These are phyloP conservation scores for Nebria ingens DNA, from an alignment of 1,140 invertebrate species.

Conservation along the genomic window DNA sequence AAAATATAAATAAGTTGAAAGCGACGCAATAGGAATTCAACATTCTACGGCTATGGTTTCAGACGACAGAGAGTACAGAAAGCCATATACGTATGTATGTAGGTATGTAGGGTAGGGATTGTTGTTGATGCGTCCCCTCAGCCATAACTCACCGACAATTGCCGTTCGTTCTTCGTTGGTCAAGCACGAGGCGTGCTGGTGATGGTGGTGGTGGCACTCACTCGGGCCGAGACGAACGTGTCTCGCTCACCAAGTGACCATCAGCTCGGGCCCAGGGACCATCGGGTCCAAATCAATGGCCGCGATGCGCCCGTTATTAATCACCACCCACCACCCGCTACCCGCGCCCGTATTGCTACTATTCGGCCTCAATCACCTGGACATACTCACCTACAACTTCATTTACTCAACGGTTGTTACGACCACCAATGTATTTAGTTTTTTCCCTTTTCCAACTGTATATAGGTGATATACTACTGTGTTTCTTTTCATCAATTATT, in stretches of 20 bases:
- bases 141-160: conserved; percentile 2
- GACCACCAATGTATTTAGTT: too few species aligned
- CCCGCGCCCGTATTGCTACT: too few species aligned
- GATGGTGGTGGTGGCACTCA: background rate
- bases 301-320: conserved; percentile 1
- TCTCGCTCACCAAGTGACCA: conserved; percentile 4
- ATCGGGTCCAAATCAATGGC: background rate
- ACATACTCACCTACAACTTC: too few species aligned
- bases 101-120: background rate
- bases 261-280: background rate
- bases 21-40: background rate
- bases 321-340: conserved; percentile 7
- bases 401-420: too few species aligned
- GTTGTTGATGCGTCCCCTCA: background rate
- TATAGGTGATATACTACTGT: too few species aligned
- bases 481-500: too few species aligned
- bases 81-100: background rate
- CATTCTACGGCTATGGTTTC: background rate
- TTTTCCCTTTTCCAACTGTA: too few species aligned
- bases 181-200: background rate
- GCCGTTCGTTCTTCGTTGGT: background rate
- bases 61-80: too few species aligned
- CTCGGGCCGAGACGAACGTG: background rate
- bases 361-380: too few species aligned
- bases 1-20: too few species aligned